Base-by-base conservation (phyloP, 2,888 invertebrate species). In the Apamea crenata region DNA sequence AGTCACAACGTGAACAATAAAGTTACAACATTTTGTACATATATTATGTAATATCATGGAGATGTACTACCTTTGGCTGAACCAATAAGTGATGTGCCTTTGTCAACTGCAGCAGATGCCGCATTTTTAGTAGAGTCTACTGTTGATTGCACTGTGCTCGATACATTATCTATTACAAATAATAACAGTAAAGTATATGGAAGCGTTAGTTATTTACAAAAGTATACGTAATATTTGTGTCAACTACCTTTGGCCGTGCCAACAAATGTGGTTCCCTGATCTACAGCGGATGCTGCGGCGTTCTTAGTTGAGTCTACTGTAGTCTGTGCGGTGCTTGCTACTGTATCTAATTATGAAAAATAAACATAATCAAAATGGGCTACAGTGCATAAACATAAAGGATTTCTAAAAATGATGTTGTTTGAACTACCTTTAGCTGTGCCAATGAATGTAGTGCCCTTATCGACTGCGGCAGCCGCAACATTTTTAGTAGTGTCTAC, bases 81-180 rank as follows among this genome's bases (percentile, higher is more conserved):
- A 69, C 87, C 80, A 74, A 87, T 69, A 65, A 87, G 68, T 69
- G 78, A 84, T 78, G 91, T 88, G 78, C 94, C 84, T 84, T 92
- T 93, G 29, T 93, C 93, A 75, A 92, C 89, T 25, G 92, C 93
- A 5, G 92, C 87, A 25, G 93, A 81, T 0, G 93, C 92, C 16
- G 89, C 90, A 85, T 92, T 93, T 87, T 94, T 94, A 21, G 93
- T 93, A 29, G 91, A 91, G 59, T 94, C 94, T 89, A 94, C 91
- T 66, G 93, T 92, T 8, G 88, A 87, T 66, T 89, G 86, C 12
- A 92, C 88, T 44, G 92, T 91, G 78, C 83, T 92, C 74, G 92
- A 83, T 77, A 94, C 88, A 32, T 91, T 93, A 85, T 93, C 92
- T 93, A 91, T 50, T 89, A 88, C 67, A 86, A 81, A 78, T 63